Conservation (phyloP, 2,797 vertebrate genomes). For the Eulemur albifrons region DNA sequence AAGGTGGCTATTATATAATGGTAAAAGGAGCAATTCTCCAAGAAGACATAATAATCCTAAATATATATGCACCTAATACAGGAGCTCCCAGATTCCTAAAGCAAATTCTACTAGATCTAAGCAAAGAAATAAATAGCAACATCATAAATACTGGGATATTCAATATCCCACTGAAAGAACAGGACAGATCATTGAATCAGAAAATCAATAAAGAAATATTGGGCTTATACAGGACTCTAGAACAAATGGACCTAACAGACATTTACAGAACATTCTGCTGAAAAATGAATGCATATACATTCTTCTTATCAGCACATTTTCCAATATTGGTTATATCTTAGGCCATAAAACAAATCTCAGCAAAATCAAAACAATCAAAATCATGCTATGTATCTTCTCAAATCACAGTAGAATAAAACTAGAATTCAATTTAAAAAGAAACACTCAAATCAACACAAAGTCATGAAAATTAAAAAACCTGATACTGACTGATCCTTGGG, state of each 20-base stretch:
- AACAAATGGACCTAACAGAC: neutral
- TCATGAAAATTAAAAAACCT: too few species aligned
- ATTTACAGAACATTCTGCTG: neutral
- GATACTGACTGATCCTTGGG: too few species aligned
- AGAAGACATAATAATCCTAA: neutral
- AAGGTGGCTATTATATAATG: neutral
- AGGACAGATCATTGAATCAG: neutral
- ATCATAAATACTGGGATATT: neutral
- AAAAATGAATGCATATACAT: neutral
- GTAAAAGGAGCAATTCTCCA: neutral
- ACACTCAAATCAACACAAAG: too few species aligned
- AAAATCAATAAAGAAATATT: neutral
- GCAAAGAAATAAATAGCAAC: neutral
- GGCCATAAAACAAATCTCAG: too few species aligned
- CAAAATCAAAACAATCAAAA: too few species aligned
- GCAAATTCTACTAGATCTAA: neutral
- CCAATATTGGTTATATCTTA: too few species aligned
- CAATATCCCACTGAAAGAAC: neutral
- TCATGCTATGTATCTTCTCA: too few species aligned
- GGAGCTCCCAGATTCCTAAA: neutral
- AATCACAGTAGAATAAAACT: too few species aligned
- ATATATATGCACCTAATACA: neutral
- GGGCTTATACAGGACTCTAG: neutral
- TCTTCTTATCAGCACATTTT: too few species aligned
- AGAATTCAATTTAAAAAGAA: too few species aligned